Evolutionary conservation across 2,888 invertebrate species (phyloP).

Genomic region (Resseliella maxima): DNA sequence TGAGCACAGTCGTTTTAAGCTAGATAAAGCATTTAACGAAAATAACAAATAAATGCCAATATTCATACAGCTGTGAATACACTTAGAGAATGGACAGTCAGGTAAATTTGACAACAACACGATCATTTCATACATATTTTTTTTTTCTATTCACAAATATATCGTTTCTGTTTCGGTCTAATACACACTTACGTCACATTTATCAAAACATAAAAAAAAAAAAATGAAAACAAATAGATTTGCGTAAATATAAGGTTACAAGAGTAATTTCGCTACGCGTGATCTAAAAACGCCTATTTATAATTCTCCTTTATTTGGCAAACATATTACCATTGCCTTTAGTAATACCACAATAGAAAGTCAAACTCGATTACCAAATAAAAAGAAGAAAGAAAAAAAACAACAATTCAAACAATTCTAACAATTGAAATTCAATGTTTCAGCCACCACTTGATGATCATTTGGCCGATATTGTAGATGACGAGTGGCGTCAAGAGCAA

Average conservation of each 20-base stretch:
- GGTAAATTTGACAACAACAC: neutral
- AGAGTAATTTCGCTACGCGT: neutral
- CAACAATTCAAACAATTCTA: neutral
- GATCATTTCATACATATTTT: neutral
- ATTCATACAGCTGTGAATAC: conserved; percentile 1
- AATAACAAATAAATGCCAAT: neutral
- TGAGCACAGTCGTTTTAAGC: neutral
- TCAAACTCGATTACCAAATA: too few relatives aligned
- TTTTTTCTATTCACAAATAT: neutral
- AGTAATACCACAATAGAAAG: too few relatives aligned
- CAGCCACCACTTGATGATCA: conserved; percentile 66
- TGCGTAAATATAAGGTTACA: neutral
- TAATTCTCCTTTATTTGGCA: neutral
- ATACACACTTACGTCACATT: conserved; percentile 17
- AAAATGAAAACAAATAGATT: neutral
- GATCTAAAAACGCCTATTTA: neutral
- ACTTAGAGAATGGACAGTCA: conserved; percentile 53
- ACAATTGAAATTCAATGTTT: neutral
- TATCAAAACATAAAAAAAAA: neutral
- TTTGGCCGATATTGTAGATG: conserved; percentile 72
- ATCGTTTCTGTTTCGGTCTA: conserved; percentile 4
- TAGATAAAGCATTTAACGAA: neutral
- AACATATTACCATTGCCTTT: neutral
- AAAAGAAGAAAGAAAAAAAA: conserved; percentile 1
- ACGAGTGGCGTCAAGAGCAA: conserved; percentile 87